These are phyloP conservation scores for Ostrea edulis DNA, from an alignment of 1,140 invertebrate genomes.

Conservation along the genomic window DNA sequence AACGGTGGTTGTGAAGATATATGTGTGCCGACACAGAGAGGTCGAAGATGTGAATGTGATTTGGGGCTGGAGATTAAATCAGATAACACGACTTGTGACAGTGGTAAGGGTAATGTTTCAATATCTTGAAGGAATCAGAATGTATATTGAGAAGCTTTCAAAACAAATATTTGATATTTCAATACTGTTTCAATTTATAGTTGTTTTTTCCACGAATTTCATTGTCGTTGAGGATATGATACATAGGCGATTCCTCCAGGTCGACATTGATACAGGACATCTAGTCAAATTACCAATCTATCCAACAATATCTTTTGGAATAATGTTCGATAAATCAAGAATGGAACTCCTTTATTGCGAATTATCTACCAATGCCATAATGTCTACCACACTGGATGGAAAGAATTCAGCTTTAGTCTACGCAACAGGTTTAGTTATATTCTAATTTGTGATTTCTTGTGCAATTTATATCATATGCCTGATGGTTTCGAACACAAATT, in stretches of 20 bases:
- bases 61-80: neutral
- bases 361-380: neutral
- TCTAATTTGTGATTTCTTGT: neutral
- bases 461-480: neutral
- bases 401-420: neutral
- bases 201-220: neutral
- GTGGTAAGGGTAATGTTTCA: neutral
- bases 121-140: neutral
- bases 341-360: neutral
- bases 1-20: constrained; percentile 1
- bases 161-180: no score
- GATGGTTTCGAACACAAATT: neutral
- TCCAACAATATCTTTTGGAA: neutral
- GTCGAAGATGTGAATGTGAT: constrained; percentile 5
- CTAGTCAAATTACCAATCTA: neutral
- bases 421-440: neutral
- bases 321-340: neutral
- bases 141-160: no score
- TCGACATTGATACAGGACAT: neutral
- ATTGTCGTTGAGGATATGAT: neutral
- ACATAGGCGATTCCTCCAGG: neutral
- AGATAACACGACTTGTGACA: neutral
- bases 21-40: neutral
- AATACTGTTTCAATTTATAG: neutral
- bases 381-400: neutral